phyloP scores from a whole-genome alignment of 2,888 invertebrate genomes.

The Formica aserva region DNA sequence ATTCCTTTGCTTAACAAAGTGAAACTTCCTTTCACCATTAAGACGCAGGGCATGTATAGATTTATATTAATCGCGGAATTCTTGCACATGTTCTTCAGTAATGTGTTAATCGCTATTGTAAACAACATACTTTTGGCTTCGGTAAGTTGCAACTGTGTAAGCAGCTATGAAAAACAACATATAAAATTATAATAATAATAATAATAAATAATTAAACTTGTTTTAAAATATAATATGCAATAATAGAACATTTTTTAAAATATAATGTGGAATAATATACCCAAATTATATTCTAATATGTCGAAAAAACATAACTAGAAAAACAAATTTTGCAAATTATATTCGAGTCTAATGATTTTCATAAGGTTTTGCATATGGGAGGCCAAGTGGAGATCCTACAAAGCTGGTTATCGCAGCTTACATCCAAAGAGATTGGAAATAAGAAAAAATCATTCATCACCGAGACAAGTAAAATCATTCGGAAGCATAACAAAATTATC shows the following conservation, averaged over 20 bases:
- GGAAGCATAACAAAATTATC: constrained; percentile 61
- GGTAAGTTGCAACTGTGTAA: neutral
- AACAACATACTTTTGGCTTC: constrained; percentile 4
- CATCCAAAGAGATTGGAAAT: neutral
- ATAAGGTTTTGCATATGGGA: constrained; percentile 3
- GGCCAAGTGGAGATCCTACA: constrained; percentile 22
- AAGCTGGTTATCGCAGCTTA: neutral
- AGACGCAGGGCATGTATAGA: constrained; percentile 7
- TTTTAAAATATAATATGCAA: neutral
- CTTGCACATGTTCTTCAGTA: neutral
- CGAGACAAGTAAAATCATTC: neutral
- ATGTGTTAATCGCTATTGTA: neutral
- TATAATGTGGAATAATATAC: neutral
- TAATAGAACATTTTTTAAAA: neutral
- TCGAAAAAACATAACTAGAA: neutral
- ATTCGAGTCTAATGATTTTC: neutral
- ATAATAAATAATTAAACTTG: neutral
- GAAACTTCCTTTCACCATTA: neutral
- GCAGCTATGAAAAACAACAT: neutral
- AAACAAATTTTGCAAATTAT: neutral
- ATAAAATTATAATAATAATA: no score
- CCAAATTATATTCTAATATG: neutral
- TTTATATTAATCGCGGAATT: constrained; percentile 5
- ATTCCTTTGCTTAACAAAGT: neutral
- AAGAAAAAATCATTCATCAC: neutral